Conservation (phyloP, 92 coral and sea anemone species). For the Phenganax stokvisi region DNA sequence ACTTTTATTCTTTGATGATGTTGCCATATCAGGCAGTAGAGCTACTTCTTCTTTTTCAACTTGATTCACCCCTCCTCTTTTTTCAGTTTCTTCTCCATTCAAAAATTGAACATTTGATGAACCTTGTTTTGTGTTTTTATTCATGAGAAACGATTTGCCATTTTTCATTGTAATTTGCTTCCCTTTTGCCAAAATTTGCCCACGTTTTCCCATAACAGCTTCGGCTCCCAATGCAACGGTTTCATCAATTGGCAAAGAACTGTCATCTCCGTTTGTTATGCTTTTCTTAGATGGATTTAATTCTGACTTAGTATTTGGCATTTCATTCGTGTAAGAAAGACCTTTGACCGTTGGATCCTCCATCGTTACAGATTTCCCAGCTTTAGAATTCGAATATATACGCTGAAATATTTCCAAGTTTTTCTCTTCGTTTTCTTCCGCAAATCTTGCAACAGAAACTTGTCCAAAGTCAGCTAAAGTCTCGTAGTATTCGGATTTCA, state of each 20-base stretch:
- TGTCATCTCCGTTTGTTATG: too few species aligned
- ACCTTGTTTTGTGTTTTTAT: background rate
- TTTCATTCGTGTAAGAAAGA: too few species aligned
- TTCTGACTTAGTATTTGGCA: too few species aligned
- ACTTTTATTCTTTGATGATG: background rate
- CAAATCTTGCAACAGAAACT: background rate
- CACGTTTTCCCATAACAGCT: too few species aligned
- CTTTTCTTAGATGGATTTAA: too few species aligned
- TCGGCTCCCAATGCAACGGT: too few species aligned
- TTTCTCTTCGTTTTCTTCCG: conserved; percentile 2
- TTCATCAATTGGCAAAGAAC: too few species aligned
- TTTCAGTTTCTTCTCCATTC: background rate
- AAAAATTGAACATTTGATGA: background rate
- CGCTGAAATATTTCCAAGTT: background rate
- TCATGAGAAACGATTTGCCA: too few species aligned
- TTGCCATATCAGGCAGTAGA: background rate
- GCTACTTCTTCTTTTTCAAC: too few species aligned
- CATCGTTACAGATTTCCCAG: background rate
- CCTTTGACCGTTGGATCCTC: too few species aligned
- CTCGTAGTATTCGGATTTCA: background rate
- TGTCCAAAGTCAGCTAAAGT: background rate
- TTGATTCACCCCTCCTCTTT: background rate
- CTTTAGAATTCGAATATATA: background rate
- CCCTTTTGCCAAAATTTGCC: too few species aligned
- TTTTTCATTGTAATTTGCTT: too few species aligned